Evolutionary conservation across 2,113 vertebrate genomes (phyloP), one percentile per base, ranked within the genome.

Genomic region (Lagopus leucura): DNA sequence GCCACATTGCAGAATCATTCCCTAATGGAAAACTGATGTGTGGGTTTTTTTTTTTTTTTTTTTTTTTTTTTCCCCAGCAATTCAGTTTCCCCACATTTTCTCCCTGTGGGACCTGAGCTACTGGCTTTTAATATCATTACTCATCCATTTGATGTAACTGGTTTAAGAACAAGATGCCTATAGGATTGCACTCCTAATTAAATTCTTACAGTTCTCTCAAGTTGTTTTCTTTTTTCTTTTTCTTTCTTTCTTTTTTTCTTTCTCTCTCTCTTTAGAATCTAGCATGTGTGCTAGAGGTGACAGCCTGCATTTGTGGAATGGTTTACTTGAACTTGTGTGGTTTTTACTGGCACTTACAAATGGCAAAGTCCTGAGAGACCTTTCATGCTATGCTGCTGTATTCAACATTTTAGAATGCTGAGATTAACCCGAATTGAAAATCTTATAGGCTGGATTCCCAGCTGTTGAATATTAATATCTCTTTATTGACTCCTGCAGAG

Each of bases 41-140:
- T 8, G 40, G 10, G 14, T 42, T 42, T 42, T 42, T 42, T 13
- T 42, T 42, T 14, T 42, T 42, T 14, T 42, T 42, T 42, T 42
- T 20, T 81, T 73, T 20, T 1, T 52, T 14, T 61, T 52, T 57
- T 78, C 48, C 54, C 4, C 48, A 50, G 1, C 40, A 38, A 38
- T 38, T 38, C 38, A 38, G 38, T 52, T 65, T 83, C 47, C 52
- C 4, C 47, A 48, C 1, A 34, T 93, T 90, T 92, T 78, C 30
- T 78, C 69, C 45, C 65, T 20, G 18, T 86, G 88, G 38, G 60
- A 75, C n/a, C 66, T 36, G 73, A 92, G 64, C 79, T 90, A 91
- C 88, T 88, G 60, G n/a, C 69, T 93, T 96, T 95, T 93, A 78
- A 71, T 88, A 74, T 70, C 28, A 88, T 92, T 88, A 78, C 6